These are phyloP conservation scores for Barypeithes pellucidus DNA, from an alignment of 2,888 invertebrate genomes.

Conservation along the genomic window DNA sequence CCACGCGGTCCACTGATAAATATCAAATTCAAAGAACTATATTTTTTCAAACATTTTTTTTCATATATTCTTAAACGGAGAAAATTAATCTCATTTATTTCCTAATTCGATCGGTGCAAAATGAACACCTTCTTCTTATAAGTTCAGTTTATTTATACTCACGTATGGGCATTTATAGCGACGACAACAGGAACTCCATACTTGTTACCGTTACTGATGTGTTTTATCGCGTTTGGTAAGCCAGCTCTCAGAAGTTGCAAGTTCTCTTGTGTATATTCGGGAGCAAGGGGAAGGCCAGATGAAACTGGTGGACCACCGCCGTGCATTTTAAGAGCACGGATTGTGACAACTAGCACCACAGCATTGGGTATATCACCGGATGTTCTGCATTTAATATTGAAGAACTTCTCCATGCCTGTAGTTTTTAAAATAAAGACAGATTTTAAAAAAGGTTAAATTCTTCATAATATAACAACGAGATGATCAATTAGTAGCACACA, in stretches of 20 bases:
- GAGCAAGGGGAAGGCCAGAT: constrained; percentile 87
- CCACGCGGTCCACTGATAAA: too few relatives aligned
- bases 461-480: too few relatives aligned
- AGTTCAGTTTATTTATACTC: constrained; percentile 64
- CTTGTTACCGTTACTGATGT: constrained; percentile 92
- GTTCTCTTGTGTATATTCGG: constrained; percentile 91
- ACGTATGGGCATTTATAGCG: constrained; percentile 91
- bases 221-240: constrained; percentile 91
- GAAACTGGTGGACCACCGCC: constrained; percentile 95
- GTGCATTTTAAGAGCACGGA: constrained; percentile 98
- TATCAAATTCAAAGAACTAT: too few relatives aligned
- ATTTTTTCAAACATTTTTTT: too few relatives aligned
- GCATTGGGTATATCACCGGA: constrained; percentile 90
- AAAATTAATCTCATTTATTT: too few relatives aligned
- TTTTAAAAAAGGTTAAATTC: too few relatives aligned
- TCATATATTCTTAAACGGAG: too few relatives aligned
- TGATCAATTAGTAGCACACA: too few relatives aligned
- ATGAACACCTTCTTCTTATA: too few relatives aligned
- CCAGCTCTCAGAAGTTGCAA: constrained; percentile 89
- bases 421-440: too few relatives aligned
- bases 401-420: constrained; percentile 95
- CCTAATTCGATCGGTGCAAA: too few relatives aligned
- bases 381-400: constrained; percentile 95
- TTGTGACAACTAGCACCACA: constrained; percentile 93
- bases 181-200: constrained; percentile 96